Base-by-base conservation (phyloP, 2,888 invertebrate species). In the Pristionchus exspectatus region DNA sequence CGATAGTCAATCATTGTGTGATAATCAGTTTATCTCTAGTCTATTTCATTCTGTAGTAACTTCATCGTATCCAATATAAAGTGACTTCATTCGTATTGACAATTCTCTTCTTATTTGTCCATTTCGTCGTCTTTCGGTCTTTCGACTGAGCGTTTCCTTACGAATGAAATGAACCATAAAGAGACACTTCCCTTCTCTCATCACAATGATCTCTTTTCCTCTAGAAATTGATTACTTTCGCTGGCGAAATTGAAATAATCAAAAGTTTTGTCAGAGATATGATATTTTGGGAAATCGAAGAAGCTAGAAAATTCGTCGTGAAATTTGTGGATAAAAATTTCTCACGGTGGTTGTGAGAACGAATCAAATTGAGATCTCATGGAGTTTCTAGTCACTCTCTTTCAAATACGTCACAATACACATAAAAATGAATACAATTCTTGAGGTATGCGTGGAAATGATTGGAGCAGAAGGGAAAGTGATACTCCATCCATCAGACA, bases 391-490 rank as follows among this genome's bases (percentile, higher is more conserved):
- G 21, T 18, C 4, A 56, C 4, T 56, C 56, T 56, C 21, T 56
- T 56, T n/a, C 9, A 16, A 59, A 7, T 59, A 21, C 21, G 59
- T 21, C 59, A 21, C 18, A 56, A 56, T 2, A 59, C 10, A n/a
- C 72, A 30, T 14, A 24, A 30, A 33, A 18, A 14, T 33, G 33
- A 50, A 50, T 38, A 38, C 38, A 38, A 38, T 50, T 50, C 10
- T 87, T 74, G 88, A 94, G 94, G 87, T 93, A 92, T 94, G 94
- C 84, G 96, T 97, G 38, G 96, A 96, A 92, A 97, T 97, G 95
- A 97, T 97, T 92, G 95, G 96, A 95, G 96, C 96, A 93, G 96
- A 95, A 95, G 97, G 96, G 95, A 97, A 96, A 94, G 97, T 96
- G 94, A 95, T 95, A 63, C 95, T 96, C 66, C 95, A 96, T 93